Evolutionary conservation across 2,113 vertebrate species (phyloP), one percentile per base, ranked within the genome.

Genomic region (Lota lota): DNA sequence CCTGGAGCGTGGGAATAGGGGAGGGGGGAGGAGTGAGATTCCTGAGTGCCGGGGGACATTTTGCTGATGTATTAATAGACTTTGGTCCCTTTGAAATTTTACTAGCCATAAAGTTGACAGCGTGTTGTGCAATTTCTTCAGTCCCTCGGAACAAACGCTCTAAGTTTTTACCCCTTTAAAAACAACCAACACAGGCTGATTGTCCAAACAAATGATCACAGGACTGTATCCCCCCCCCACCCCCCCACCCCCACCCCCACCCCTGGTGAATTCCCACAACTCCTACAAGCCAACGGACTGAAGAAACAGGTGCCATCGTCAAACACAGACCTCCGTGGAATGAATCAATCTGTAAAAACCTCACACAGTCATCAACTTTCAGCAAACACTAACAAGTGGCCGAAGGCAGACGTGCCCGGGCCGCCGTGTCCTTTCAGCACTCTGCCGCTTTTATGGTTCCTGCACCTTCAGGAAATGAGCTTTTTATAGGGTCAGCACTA

Each of bases 81-180:
- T 93, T 89, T 88, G 84, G 90, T 87, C 79, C 92, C 94, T 95
- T 96, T 95, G 94, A 95, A 94, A 94, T 94, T 93, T 95, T 95
- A 95, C 94, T 94, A 94, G 90, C 94, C 94, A 94, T 94, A 94
- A 97, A 96, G 94, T 94, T 92, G 92, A 91, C 90, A 80, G 90
- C 88, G 86, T 78, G 88, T 90, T 89, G 92, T 88, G 90, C 87
- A 87, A 85, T 90, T 90, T 90, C 87, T 82, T 87, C 77, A 85
- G 81, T 83, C 75, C 78, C 58, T 67, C 61, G 73, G 74, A 83
- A 68, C 69, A 47, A 47, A 47, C 40, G 40, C 40, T 88, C 77
- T 80, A 63, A 58, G 40, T 75, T 85, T 80, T 87, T 83, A 79
- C 82, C 83, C 77, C 77, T 82, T 87, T 79, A 83, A 83, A 86